Base-by-base conservation (phyloP, 2,888 invertebrate species). In the Dione juno region DNA sequence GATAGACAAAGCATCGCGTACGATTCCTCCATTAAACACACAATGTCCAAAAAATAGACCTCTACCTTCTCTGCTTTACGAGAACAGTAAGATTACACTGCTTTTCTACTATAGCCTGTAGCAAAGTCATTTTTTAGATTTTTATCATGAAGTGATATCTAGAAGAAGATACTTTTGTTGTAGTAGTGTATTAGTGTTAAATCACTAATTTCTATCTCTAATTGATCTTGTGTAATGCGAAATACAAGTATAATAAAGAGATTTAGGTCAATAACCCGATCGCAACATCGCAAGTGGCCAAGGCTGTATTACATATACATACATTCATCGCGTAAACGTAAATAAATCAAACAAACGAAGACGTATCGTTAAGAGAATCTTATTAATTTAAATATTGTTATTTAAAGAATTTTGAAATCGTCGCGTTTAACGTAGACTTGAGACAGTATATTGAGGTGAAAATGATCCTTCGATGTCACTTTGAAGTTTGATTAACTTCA, bases 181-280 rank as follows among this genome's bases (percentile, higher is more conserved):
- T n/a, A n/a, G n/a, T n/a, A n/a, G n/a, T n/a, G n/a, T n/a, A n/a
- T n/a, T 14, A 57, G 6, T 35, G 54, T 37, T 57, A 57, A 11
- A 57, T 57, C 54, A 16, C 35, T 57, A 5, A 10, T 6, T 57
- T 37, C 57, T 40, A 11, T 37, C 19, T 0, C 14, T 57, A 54
- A 35, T 14, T 10, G 35, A 14, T 13, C n/a, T 21, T n/a, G n/a
- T n/a, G n/a, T n/a, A n/a, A n/a, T 6, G 7, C 28, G 14, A 45
- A 43, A 11, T 43, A 43, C 8, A 21, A 43, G 21, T 10, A 61
- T 28, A 19, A n/a, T 28, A 61, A 61, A 59, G 19, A 43, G 10
- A 59, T 54, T 58, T 72, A 48, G 72, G 61, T 58, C 70, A 72
- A 70, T 61, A 65, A 70, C 70, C 72, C 54, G 59, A 40, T 52